A percentile compares a stretch with the other conserved stretches of the same genome.
These are phyloP conservation scores for Agelas oroides DNA, from an alignment of 37 sponge, comb jelly and placozoan species.

Conservation along the genomic window DNA sequence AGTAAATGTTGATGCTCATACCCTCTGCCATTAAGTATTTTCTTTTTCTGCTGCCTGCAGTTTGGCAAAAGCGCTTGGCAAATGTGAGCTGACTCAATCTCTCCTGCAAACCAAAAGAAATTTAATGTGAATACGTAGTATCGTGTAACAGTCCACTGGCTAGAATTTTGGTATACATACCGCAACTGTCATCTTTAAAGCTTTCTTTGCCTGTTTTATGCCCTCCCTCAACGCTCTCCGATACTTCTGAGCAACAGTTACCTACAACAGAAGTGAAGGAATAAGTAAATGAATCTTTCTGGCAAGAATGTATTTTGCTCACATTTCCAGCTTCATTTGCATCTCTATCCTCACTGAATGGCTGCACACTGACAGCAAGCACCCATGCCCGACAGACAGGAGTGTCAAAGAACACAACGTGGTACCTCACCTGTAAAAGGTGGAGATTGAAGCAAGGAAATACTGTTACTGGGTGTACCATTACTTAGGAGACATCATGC, in stretches of 20 bases:
- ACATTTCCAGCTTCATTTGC: conserved; percentile 11
- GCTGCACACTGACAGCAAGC: background rate
- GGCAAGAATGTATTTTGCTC: background rate
- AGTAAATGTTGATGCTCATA: too few species aligned
- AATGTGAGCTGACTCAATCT: conserved; percentile 15
- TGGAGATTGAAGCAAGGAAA: background rate
- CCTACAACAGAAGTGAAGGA: background rate
- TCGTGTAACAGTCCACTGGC: too few species aligned
- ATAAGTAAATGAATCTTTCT: background rate
- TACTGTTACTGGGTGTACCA: too few species aligned
- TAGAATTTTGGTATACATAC: conserved; percentile 14
- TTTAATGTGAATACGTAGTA: background rate
- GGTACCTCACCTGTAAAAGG: conserved; percentile 60
- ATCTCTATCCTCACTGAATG: conserved; percentile 25
- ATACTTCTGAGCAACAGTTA: conserved; percentile 25
- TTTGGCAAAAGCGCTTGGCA: conserved; percentile 6
- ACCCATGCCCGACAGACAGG: conserved; percentile 79
- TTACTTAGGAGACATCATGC: too few species aligned
- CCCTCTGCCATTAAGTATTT: background rate
- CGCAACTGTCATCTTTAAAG: background rate
- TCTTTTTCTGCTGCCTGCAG: conserved; percentile 1
- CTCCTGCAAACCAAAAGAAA: background rate
- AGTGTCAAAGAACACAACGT: conserved; percentile 78
- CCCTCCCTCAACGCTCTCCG: conserved; percentile 1
- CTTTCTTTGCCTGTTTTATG: conserved; percentile 36